Evolutionary conservation across 2,797 vertebrate genomes (phyloP).

Genomic region (Sylvia borin): DNA sequence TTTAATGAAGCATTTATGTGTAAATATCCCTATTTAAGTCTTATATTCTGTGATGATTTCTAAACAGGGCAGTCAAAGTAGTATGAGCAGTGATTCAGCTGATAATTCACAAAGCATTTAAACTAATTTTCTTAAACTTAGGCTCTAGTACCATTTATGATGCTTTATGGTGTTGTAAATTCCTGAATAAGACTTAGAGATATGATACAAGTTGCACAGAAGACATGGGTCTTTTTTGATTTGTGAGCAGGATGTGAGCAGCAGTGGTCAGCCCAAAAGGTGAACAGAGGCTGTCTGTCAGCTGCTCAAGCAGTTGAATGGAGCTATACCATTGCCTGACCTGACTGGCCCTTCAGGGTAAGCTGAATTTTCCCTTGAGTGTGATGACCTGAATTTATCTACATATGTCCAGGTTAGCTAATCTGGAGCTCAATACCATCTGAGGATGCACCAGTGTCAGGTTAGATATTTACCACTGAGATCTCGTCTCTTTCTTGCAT

Average conservation of each 20-base stretch:
- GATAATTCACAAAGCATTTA: background rate
- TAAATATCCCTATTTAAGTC: background rate
- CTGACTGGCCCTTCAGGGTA: background rate
- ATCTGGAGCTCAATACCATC: background rate
- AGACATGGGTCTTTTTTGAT: rapidly evolving
- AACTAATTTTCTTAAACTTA: background rate
- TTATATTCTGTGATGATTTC: background rate
- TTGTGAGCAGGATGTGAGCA: background rate
- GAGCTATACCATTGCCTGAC: background rate
- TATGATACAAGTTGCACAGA: background rate
- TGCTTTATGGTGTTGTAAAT: background rate
- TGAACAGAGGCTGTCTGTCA: background rate
- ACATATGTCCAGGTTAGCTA: background rate
- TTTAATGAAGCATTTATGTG: background rate
- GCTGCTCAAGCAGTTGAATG: background rate
- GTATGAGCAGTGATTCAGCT: background rate
- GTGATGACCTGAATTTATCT: background rate
- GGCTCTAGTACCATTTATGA: background rate
- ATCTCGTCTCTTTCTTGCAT: background rate
- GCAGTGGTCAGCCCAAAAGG: background rate
- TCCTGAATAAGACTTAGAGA: background rate
- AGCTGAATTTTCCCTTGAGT: background rate
- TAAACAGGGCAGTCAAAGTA: background rate
- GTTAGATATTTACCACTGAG: background rate
- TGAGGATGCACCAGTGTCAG: background rate